Conservation (phyloP, 2,113 vertebrate species). For the Raphicerus campestris region DNA sequence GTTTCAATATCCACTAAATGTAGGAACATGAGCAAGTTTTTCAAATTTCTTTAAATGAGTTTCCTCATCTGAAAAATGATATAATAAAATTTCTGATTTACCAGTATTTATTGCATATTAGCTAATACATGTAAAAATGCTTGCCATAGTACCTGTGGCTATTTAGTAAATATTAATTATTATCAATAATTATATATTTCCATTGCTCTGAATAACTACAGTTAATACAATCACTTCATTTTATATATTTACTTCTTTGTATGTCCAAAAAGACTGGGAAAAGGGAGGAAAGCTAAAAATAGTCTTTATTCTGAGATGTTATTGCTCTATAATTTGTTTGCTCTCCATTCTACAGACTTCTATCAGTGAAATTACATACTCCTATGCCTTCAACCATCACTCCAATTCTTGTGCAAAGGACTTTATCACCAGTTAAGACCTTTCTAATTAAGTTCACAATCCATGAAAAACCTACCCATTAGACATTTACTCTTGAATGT, state of each 20-base stretch:
- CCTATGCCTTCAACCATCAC: neutral
- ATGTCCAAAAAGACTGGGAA: neutral
- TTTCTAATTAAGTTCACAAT: neutral
- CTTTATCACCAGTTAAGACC: neutral
- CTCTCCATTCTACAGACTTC: neutral
- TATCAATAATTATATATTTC: neutral
- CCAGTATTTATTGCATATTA: neutral
- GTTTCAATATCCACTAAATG: neutral
- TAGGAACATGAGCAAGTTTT: neutral
- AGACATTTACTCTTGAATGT: neutral
- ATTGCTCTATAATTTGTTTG: neutral
- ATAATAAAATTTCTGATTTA: neutral
- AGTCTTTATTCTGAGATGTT: neutral
- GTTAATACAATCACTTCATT: neutral
- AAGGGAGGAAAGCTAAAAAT: neutral
- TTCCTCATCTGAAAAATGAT: neutral
- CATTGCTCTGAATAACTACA: neutral
- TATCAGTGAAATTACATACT: neutral
- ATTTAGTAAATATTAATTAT: neutral
- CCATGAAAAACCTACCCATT: neutral
- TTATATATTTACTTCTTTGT: neutral
- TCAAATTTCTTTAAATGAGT: neutral
- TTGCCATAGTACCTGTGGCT: neutral
- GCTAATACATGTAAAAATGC: neutral
- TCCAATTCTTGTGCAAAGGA: neutral